Evolutionary conservation across 1,140 invertebrate species (phyloP).

Genomic region (Drosophila teissieri): DNA sequence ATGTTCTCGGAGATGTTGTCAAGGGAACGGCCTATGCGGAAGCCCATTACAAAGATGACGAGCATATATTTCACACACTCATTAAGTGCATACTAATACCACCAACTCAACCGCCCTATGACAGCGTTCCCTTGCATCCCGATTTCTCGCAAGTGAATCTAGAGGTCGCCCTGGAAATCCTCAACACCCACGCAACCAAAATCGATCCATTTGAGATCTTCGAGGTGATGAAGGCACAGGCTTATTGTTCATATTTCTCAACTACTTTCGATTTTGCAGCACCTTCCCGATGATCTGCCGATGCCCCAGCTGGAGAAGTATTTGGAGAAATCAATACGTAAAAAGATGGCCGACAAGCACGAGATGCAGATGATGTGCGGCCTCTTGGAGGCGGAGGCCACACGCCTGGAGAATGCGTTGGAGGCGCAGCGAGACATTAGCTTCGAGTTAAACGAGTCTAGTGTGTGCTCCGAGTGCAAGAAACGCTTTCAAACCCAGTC

Average conservation of each 20-base stretch:
- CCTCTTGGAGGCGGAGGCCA: constrained; percentile 92
- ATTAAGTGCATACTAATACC: constrained; percentile 89
- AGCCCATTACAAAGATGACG: constrained; percentile 87
- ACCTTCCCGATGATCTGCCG: constrained; percentile 91
- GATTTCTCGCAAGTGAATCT: constrained; percentile 88
- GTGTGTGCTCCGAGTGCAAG: constrained; percentile 95
- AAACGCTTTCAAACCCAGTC: constrained; percentile 96
- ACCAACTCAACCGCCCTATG: constrained; percentile 84
- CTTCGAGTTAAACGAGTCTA: constrained; percentile 93
- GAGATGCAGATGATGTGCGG: constrained; percentile 92
- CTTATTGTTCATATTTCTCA: not conserved
- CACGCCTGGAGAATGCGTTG: constrained; percentile 92
- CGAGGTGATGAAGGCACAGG: constrained; percentile 37
- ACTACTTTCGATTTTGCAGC: constrained; percentile 32
- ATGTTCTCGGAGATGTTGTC: constrained; percentile 91
- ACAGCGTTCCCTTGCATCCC: constrained; percentile 87
- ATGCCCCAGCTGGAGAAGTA: constrained; percentile 91
- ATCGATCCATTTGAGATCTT: constrained; percentile 91
- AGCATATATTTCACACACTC: constrained; percentile 88
- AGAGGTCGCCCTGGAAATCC: constrained; percentile 90
- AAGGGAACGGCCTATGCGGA: constrained; percentile 95
- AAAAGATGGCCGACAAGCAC: constrained; percentile 89
- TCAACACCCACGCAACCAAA: constrained; percentile 92
- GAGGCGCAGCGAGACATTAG: constrained; percentile 92
- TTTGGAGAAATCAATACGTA: constrained; percentile 91